phyloP scores from a whole-genome alignment of 64 coral and sea anemone species.

The Actinia equina region DNA sequence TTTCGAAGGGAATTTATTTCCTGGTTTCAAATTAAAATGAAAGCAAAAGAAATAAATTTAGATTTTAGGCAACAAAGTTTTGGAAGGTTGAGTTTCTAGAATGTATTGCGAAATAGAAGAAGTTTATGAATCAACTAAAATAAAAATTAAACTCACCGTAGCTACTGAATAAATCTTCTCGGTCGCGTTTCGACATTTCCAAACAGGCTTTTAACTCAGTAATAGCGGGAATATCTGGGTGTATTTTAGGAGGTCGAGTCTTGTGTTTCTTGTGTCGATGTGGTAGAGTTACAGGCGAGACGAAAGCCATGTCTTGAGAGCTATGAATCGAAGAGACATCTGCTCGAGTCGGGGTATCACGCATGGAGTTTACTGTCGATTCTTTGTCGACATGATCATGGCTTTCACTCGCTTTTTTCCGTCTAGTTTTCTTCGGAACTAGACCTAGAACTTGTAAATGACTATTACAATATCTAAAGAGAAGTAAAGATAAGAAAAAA shows the following conservation, averaged over 20 bases:
- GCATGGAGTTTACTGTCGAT: conserved; percentile 50
- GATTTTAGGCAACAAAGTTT: not conserved
- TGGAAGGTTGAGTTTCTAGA: not conserved
- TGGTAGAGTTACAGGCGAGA: conserved; percentile 59
- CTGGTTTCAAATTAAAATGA: not conserved
- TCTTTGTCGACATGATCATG: conserved; percentile 52
- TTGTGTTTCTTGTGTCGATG: conserved; percentile 73
- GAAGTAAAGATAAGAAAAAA: conserved; percentile 10
- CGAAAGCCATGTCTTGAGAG: conserved; percentile 69
- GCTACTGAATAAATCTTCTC: conserved; percentile 69
- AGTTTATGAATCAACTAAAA: not conserved
- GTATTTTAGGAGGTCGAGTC: conserved; percentile 42
- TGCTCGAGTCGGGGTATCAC: conserved; percentile 58
- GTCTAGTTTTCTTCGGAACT: conserved; percentile 95
- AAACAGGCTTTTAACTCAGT: conserved; percentile 63
- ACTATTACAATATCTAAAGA: conserved; percentile 96
- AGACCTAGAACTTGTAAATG: conserved; percentile 99
- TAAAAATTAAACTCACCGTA: conserved; percentile 63
- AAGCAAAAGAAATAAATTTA: not conserved
- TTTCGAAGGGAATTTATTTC: not conserved
- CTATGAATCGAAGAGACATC: conserved; percentile 56
- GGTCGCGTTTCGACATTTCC: conserved; percentile 43
- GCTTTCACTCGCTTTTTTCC: conserved; percentile 87
- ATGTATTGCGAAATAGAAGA: not conserved
- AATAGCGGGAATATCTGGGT: conserved; percentile 50